Conservation (phyloP, 2,797 vertebrate species). For the Numenius phaeopus region DNA sequence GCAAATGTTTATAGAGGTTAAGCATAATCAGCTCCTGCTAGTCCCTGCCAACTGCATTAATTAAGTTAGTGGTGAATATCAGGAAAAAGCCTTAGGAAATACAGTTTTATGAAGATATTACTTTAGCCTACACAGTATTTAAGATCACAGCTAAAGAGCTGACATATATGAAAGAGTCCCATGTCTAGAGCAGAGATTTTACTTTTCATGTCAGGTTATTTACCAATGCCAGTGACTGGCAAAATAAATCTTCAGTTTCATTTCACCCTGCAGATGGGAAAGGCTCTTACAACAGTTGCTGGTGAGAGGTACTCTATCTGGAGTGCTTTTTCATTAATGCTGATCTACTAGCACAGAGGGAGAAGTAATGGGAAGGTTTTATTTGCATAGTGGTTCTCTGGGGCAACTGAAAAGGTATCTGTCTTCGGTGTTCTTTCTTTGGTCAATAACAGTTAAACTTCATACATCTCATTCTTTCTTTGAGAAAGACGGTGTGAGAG, state of each 20-base stretch:
- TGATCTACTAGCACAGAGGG: not conserved
- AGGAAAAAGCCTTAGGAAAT: not conserved
- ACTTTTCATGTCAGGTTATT: not conserved
- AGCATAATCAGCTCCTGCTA: not conserved
- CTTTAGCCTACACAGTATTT: not conserved
- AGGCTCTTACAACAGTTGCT: not conserved
- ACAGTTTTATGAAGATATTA: not conserved
- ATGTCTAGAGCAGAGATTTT: not conserved
- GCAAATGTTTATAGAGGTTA: constrained; percentile 22
- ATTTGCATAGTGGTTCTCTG: not conserved
- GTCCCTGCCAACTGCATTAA: not conserved
- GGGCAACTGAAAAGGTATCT: not conserved
- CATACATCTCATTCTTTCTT: not conserved
- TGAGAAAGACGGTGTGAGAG: not conserved
- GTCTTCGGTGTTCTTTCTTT: not conserved
- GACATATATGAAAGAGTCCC: not conserved
- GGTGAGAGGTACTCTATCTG: not conserved
- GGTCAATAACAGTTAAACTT: not conserved
- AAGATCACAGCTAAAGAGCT: not conserved
- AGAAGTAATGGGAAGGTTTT: not conserved
- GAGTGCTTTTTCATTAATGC: not conserved
- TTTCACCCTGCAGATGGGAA: not conserved
- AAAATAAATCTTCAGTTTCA: not conserved
- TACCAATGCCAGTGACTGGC: not conserved
- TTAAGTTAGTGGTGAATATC: not conserved